Evolutionary conservation across 2,113 vertebrate species (phyloP).

Genomic region (Neolamprologus hecqui): DNA sequence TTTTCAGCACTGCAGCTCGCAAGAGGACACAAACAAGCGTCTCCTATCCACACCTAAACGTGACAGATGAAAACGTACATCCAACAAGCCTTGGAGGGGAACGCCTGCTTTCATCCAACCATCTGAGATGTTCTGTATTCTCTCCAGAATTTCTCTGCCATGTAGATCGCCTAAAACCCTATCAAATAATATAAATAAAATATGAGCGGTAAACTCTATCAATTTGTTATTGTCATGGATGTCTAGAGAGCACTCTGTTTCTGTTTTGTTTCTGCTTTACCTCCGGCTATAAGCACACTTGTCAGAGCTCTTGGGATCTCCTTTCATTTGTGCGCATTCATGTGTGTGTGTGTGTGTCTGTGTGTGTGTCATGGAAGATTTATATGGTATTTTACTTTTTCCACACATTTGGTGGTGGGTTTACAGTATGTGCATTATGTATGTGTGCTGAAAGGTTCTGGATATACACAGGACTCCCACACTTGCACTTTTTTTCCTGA

Average conservation of each 20-base stretch:
- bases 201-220: slow-evolving; percentile 61
- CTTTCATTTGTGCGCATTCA: neutral
- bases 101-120: slow-evolving; percentile 22
- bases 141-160: slow-evolving; percentile 21
- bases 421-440: neutral
- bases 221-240: slow-evolving; percentile 64
- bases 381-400: neutral
- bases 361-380: neutral
- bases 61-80: slow-evolving; percentile 37
- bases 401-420: neutral
- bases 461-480: slow-evolving; percentile 10
- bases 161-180: slow-evolving; percentile 39
- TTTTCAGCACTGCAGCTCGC: neutral
- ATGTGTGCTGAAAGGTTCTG: neutral
- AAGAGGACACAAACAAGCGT: neutral
- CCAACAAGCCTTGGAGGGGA: slow-evolving; percentile 6
- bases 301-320: slow-evolving; percentile 39
- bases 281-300: slow-evolving; percentile 49
- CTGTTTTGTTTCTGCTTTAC: slow-evolving; percentile 43
- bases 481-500: neutral
- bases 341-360: neutral
- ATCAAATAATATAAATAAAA: slow-evolving; percentile 65
- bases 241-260: slow-evolving; percentile 37
- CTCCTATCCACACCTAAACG: slow-evolving; percentile 16
- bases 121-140: slow-evolving; percentile 38